Evolutionary conservation across 2,888 invertebrate species (phyloP).

Genomic region (Patella ulyssiponensis): DNA sequence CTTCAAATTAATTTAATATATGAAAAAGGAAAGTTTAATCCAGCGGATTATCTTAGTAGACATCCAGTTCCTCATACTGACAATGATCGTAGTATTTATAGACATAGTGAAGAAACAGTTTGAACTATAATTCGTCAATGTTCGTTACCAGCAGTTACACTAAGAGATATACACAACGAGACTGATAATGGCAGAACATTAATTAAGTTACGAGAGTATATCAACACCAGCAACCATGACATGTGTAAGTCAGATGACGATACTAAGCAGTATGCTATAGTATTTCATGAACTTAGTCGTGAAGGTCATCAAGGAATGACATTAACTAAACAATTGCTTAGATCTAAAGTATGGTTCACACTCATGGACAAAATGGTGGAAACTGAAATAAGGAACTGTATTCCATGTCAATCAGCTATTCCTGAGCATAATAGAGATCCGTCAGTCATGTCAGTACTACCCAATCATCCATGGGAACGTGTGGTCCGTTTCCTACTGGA

Average conservation of each 20-base stretch:
- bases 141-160: not conserved
- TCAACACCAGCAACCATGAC: not conserved
- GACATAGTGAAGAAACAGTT: conserved; percentile 32
- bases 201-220: not conserved
- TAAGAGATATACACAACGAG: conserved; percentile 3
- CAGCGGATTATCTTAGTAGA: conserved; percentile 45
- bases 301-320: conserved; percentile 47
- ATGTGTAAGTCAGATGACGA: not conserved
- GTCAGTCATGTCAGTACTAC: conserved; percentile 11
- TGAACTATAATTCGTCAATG: conserved; percentile 23
- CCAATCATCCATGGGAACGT: conserved; percentile 19
- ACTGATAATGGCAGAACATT: conserved; percentile 26
- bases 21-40: conserved; percentile 42
- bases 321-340: conserved; percentile 42
- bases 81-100: conserved; percentile 24
- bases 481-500: conserved; percentile 28
- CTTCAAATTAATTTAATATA: conserved; percentile 33
- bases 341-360: conserved; percentile 52
- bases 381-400: conserved; percentile 25
- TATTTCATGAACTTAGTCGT: conserved; percentile 37
- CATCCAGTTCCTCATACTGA: conserved; percentile 35
- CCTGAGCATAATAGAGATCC: conserved; percentile 23
- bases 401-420: conserved; percentile 37
- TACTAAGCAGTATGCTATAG: conserved; percentile 14
- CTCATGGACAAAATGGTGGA: conserved; percentile 40